Percentiles rank a stretch among this genome's conserved stretches.
These are phyloP conservation scores for Dendrolimus punctatus DNA, from an alignment of 1,140 invertebrate genomes.

Conservation along the genomic window DNA sequence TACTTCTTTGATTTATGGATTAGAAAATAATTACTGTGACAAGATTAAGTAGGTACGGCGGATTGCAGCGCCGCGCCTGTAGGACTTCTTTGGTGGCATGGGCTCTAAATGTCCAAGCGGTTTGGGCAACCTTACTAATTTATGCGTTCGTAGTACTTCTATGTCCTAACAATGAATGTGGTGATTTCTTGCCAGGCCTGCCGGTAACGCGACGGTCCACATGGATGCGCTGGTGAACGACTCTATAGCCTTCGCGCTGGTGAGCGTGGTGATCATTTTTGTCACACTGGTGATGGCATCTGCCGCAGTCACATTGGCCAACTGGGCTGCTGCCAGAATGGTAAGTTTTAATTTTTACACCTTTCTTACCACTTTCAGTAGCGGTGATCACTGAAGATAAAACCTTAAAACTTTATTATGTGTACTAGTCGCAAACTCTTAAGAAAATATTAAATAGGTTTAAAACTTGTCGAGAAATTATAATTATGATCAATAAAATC, in stretches of 20 bases:
- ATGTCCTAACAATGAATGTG: background rate
- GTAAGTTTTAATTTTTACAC: slow-evolving; percentile 17
- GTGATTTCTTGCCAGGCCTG: slow-evolving; percentile 32
- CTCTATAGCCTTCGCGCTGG: slow-evolving; percentile 74
- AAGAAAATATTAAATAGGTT: too few species aligned
- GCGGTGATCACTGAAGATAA: too few species aligned
- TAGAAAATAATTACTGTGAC: too few species aligned
- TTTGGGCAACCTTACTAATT: background rate
- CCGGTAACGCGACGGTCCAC: slow-evolving; percentile 68
- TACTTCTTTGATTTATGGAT: too few species aligned
- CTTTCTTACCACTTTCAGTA: background rate
- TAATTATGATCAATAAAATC: too few species aligned
- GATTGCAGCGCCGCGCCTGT: too few species aligned
- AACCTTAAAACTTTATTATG: too few species aligned
- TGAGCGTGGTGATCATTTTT: slow-evolving; percentile 71
- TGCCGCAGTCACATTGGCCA: slow-evolving; percentile 74
- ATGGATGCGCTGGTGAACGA: slow-evolving; percentile 76
- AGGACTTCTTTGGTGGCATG: too few species aligned
- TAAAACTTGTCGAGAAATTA: too few species aligned
- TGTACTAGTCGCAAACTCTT: too few species aligned
- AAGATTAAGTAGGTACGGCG: too few species aligned
- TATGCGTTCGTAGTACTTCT: background rate
- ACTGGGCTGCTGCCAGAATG: slow-evolving; percentile 73
- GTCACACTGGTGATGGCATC: slow-evolving; percentile 74
- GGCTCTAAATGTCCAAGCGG: too few species aligned